Percentiles rank a stretch among this genome's conserved stretches.
Evolutionary conservation across 2,113 vertebrate species (phyloP).

Genomic region (Labrus mixtus): DNA sequence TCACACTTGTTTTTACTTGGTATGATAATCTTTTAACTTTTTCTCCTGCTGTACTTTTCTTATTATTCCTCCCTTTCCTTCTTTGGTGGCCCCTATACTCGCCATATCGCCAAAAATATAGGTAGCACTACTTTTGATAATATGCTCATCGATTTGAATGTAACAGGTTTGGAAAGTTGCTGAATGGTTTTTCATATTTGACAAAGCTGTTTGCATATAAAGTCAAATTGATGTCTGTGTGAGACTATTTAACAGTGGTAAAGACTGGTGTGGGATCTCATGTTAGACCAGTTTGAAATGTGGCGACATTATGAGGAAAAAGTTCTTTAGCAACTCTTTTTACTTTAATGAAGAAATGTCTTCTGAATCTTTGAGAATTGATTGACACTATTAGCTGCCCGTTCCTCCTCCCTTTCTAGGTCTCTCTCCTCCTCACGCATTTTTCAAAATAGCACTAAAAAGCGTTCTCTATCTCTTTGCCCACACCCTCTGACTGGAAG

Average conservation of each 20-base stretch:
- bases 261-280: not conserved
- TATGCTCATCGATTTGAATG: no score
- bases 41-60: no score
- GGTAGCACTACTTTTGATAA: no score
- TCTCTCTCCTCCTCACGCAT: not conserved
- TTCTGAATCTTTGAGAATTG: not conserved
- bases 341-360: not conserved
- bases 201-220: not conserved
- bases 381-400: not conserved
- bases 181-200: not conserved
- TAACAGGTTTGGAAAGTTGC: no score
- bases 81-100: no score
- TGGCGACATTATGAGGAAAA: not conserved
- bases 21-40: no score
- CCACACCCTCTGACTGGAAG: constrained; percentile 46
- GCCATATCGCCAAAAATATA: no score
- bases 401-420: not conserved
- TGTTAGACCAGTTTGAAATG: not conserved
- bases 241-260: not conserved
- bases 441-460: constrained; percentile 46
- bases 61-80: no score
- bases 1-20: no score
- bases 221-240: not conserved
- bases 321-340: not conserved
- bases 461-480: constrained; percentile 37